These are phyloP conservation scores for Selenia dentaria DNA, from an alignment of 2,888 invertebrate genomes.

Conservation along the genomic window DNA sequence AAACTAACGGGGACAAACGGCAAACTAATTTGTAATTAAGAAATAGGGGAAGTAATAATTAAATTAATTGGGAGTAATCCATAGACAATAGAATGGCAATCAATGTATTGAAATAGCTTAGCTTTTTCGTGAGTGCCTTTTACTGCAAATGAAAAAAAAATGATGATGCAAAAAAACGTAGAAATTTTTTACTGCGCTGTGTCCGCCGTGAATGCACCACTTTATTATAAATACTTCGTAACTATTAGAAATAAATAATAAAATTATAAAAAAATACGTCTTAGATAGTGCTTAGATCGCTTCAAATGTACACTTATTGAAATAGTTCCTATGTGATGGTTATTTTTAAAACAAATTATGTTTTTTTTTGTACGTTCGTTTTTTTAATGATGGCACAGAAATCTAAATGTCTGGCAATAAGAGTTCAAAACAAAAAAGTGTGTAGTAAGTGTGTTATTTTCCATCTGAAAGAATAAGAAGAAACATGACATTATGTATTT, in stretches of 20 bases:
- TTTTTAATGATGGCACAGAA: conserved; percentile 7
- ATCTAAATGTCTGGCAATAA: too few species aligned
- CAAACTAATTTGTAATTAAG: not conserved
- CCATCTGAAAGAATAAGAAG: too few species aligned
- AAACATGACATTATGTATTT: too few species aligned
- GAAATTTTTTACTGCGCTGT: not conserved
- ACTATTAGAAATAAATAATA: conserved; percentile 30
- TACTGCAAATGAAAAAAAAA: conserved; percentile 1
- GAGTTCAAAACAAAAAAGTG: too few species aligned
- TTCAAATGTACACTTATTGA: conserved; percentile 31
- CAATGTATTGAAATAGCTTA: conserved; percentile 3
- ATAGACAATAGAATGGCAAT: conserved; percentile 1
- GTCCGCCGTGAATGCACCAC: conserved; percentile 18
- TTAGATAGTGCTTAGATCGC: conserved; percentile 35
- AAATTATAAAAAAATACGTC: conserved; percentile 32
- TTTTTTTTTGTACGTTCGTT: conserved; percentile 2
- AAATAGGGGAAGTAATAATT: not conserved
- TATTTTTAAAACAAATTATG: conserved; percentile 23
- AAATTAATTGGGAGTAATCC: not conserved
- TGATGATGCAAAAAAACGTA: not conserved
- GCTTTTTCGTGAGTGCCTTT: conserved; percentile 14
- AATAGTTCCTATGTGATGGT: conserved; percentile 36
- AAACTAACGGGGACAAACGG: not conserved
- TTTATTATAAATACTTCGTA: conserved; percentile 31
- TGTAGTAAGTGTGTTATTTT: too few species aligned